phyloP scores from a whole-genome alignment of 1,140 invertebrate genomes.

The Philotrypesis tridentata region DNA sequence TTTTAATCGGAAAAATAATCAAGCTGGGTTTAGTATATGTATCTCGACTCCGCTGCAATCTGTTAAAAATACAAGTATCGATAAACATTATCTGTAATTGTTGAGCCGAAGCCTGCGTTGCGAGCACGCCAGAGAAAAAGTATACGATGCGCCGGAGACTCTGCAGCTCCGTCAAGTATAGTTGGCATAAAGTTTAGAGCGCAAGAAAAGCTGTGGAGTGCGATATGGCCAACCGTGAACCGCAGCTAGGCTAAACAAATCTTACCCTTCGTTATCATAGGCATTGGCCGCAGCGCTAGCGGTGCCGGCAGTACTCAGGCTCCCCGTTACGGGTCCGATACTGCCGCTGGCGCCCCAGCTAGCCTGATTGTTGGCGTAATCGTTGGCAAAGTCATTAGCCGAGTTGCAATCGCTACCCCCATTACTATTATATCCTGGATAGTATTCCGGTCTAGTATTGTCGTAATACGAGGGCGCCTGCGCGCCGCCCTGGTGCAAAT shows the following conservation, averaged over 20 bases:
- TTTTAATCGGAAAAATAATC: background rate
- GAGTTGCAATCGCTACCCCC: background rate
- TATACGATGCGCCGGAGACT: no score
- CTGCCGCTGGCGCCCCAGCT: background rate
- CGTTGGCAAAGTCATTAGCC: background rate
- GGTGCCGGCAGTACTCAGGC: background rate
- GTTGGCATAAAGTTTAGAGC: background rate
- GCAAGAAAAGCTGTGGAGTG: no score
- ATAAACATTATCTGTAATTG: background rate
- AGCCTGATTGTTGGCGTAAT: constrained; percentile 12
- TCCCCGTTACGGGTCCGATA: constrained; percentile 10
- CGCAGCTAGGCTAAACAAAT: constrained; percentile 27
- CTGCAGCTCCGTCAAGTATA: no score
- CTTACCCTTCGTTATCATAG: constrained; percentile 23
- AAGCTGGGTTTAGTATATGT: no score
- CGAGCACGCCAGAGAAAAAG: no score
- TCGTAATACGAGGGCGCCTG: background rate
- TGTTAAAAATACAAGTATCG: no score
- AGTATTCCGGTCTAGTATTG: background rate
- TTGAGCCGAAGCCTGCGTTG: no score
- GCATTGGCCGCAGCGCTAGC: background rate
- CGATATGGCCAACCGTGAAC: background rate
- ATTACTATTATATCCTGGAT: background rate
- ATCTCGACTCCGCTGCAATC: no score
- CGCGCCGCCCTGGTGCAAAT: background rate